Conservation (phyloP, 37 sponge, comb jelly and placozoan species). For the Corticium candelabrum region DNA sequence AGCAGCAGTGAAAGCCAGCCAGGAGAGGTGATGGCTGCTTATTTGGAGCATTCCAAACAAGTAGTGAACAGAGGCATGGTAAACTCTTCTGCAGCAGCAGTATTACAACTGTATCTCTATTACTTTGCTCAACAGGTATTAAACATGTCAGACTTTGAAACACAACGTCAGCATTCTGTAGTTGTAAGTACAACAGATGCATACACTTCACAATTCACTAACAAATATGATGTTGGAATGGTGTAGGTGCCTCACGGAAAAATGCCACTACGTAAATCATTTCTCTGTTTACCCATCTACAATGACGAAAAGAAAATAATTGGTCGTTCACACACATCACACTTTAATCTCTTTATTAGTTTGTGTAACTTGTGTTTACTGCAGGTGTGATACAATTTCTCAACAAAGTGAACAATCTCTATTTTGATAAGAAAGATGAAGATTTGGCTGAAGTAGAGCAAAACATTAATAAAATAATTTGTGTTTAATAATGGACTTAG, state of each 20-base stretch:
- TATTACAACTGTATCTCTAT: too few species aligned
- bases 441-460: conserved; percentile 50
- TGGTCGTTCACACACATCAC: conserved; percentile 21
- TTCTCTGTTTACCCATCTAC: conserved; percentile 66
- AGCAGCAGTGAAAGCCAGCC: too few species aligned
- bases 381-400: conserved; percentile 66
- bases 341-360: not conserved
- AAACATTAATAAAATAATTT: not conserved
- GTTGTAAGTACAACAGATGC: not conserved
- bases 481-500: not conserved
- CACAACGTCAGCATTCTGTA: not conserved
- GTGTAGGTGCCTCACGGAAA: too few species aligned
- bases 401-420: conserved; percentile 53
- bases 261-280: too few species aligned
- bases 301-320: conserved; percentile 38
- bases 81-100: too few species aligned
- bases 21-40: too few species aligned
- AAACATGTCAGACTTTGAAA: not conserved
- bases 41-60: too few species aligned
- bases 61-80: too few species aligned
- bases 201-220: not conserved
- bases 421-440: conserved; percentile 57
- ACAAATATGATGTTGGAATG: not conserved
- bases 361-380: too few species aligned
- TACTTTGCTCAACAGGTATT: not conserved